These are phyloP conservation scores for human DNA, from an alignment of 2,113 vertebrate species.

Conservation along the genomic window DNA sequence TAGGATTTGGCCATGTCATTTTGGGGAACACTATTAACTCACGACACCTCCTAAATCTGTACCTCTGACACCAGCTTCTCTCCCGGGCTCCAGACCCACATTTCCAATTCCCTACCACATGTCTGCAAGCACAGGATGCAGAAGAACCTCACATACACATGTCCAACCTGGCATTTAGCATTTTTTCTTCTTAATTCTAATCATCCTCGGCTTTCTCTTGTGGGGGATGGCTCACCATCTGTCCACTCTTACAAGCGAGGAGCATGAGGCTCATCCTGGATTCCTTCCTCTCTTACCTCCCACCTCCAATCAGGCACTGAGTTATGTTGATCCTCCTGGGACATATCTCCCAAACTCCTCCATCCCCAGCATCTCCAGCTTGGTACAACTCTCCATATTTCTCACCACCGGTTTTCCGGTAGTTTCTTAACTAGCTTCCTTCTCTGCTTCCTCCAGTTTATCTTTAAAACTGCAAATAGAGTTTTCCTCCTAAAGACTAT, in stretches of 20 bases:
- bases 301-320: slow-evolving; percentile 1
- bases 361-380: not conserved
- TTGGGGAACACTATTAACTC: not conserved
- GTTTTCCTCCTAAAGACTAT: not conserved
- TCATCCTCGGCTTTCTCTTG: not conserved
- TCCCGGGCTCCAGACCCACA: not conserved
- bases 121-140: not conserved
- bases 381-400: not conserved
- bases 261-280: slow-evolving; percentile 29
- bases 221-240: slow-evolving; percentile 55
- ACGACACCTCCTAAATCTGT: not conserved
- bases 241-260: slow-evolving; percentile 10
- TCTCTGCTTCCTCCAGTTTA: not conserved
- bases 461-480: not conserved
- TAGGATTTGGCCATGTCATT: not conserved
- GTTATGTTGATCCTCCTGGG: not conserved
- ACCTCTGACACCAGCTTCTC: not conserved
- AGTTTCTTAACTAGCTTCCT: not conserved
- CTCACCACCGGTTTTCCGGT: not conserved
- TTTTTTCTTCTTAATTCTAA: not conserved
- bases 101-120: not conserved
- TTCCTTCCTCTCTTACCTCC: slow-evolving; percentile 38
- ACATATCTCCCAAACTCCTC: not conserved
- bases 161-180: not conserved
- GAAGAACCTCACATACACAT: not conserved